These are phyloP conservation scores for Harpalus rubripes DNA, from an alignment of 2,888 invertebrate species.

Conservation along the genomic window DNA sequence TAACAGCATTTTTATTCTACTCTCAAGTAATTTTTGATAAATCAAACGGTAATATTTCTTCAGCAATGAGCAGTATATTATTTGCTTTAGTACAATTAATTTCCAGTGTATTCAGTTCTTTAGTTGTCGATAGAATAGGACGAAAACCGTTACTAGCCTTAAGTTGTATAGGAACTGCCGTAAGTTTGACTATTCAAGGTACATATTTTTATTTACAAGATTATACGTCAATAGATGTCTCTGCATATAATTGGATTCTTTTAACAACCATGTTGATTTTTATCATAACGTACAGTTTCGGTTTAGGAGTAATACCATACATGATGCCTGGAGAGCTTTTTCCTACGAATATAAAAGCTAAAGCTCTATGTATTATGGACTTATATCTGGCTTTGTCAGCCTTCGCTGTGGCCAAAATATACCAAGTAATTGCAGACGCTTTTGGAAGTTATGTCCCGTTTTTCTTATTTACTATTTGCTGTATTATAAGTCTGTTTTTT, in stretches of 20 bases:
- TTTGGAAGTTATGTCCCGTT: conserved; percentile 78
- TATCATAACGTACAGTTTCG: conserved; percentile 78
- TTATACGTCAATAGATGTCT: conserved; percentile 73
- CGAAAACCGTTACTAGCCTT: conserved; percentile 79
- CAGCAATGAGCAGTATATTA: conserved; percentile 73
- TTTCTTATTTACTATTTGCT: conserved; percentile 76
- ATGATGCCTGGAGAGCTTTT: conserved; percentile 80
- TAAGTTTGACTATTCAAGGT: conserved; percentile 76
- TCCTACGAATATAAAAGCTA: conserved; percentile 79
- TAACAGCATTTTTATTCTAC: conserved; percentile 82
- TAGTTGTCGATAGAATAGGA: conserved; percentile 81
- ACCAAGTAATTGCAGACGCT: conserved; percentile 75
- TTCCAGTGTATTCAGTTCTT: conserved; percentile 80
- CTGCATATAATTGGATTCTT: conserved; percentile 76
- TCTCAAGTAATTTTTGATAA: conserved; percentile 79
- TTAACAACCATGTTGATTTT: conserved; percentile 77
- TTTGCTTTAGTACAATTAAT: conserved; percentile 80
- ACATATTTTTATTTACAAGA: conserved; percentile 77
- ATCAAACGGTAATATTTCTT: conserved; percentile 75
- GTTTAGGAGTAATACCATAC: conserved; percentile 79
- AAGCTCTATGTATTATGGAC: conserved; percentile 80
- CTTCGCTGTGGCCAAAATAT: conserved; percentile 78
- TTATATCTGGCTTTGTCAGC: conserved; percentile 78
- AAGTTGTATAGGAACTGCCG: conserved; percentile 77
- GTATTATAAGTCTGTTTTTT: conserved; percentile 76